A percentile compares a stretch with the other conserved stretches of the same genome.
Conservation (phyloP, 1,140 invertebrate genomes). For the Drosophila mojavensis region DNA sequence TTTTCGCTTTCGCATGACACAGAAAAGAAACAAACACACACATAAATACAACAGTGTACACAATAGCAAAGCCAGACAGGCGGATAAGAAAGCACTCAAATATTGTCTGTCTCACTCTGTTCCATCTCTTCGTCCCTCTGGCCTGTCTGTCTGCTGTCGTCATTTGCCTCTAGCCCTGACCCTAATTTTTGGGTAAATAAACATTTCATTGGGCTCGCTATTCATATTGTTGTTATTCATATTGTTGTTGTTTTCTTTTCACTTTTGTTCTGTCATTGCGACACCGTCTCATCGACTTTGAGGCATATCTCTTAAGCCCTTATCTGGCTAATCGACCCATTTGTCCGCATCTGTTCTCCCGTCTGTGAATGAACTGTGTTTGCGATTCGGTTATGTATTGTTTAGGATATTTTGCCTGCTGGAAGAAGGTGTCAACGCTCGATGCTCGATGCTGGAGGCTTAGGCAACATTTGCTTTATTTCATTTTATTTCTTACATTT, state of each 20-base stretch:
- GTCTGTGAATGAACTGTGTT: slow-evolving; percentile 46
- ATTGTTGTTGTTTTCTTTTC: slow-evolving; percentile 20
- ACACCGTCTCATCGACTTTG: slow-evolving; percentile 17
- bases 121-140: slow-evolving; percentile 11
- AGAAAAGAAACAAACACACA: slow-evolving; percentile 28
- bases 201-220: slow-evolving; percentile 35
- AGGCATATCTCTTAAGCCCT: slow-evolving; percentile 48
- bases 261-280: slow-evolving; percentile 46
- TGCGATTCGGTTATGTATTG: slow-evolving; percentile 28
- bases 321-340: slow-evolving; percentile 56
- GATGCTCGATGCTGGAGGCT: slow-evolving; percentile 7
- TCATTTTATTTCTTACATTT: background rate
- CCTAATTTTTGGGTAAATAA: slow-evolving; percentile 74
- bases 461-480: slow-evolving; percentile 5
- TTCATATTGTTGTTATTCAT: slow-evolving; percentile 6
- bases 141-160: slow-evolving; percentile 30
- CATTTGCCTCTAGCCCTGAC: slow-evolving; percentile 69
- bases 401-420: slow-evolving; percentile 27
- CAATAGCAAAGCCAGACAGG: slow-evolving; percentile 39
- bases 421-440: slow-evolving; percentile 64
- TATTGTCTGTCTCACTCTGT: slow-evolving; percentile 3
- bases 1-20: slow-evolving; percentile 78
- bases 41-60: slow-evolving; percentile 12
- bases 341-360: slow-evolving; percentile 6
- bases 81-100: slow-evolving; percentile 29